phyloP scores from a whole-genome alignment of 2,797 vertebrate genomes.

The Erpetoichthys calabaricus region DNA sequence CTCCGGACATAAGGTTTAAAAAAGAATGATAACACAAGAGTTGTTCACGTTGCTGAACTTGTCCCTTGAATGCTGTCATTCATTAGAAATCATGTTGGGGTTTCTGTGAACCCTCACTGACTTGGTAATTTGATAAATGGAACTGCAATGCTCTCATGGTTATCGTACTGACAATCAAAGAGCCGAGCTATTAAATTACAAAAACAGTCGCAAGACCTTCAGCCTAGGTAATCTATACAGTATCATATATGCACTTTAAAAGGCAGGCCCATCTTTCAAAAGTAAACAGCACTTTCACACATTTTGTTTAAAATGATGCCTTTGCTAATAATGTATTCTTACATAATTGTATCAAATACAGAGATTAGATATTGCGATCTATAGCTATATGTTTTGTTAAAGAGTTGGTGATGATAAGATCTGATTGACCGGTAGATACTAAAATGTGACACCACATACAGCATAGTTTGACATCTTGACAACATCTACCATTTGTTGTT shows the following conservation, averaged over 20 bases:
- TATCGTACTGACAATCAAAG: slow-evolving; percentile 37
- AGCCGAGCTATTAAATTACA: slow-evolving; percentile 32
- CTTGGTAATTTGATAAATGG: slow-evolving; percentile 38
- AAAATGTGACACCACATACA: no score
- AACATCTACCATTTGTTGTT: no score
- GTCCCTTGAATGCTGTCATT: slow-evolving; percentile 26
- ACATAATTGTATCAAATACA: no score
- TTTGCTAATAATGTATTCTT: no score
- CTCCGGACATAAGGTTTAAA: slow-evolving; percentile 27
- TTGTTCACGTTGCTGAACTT: slow-evolving; percentile 16
- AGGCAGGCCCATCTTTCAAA: no score
- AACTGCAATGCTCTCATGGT: slow-evolving; percentile 27
- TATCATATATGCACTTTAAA: slow-evolving; percentile 3
- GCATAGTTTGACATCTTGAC: no score
- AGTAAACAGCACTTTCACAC: no score
- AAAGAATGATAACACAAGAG: slow-evolving; percentile 29
- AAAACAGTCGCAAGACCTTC: slow-evolving; percentile 28
- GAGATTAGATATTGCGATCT: no score
- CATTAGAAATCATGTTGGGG: slow-evolving; percentile 22
- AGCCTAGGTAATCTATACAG: slow-evolving; percentile 18
- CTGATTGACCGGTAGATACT: no score
- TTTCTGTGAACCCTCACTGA: slow-evolving; percentile 28
- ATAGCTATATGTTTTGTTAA: no score
- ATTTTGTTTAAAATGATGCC: no score
- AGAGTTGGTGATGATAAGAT: no score